These are phyloP conservation scores for Crax fasciolata DNA, from an alignment of 2,797 vertebrate genomes.

Conservation along the genomic window DNA sequence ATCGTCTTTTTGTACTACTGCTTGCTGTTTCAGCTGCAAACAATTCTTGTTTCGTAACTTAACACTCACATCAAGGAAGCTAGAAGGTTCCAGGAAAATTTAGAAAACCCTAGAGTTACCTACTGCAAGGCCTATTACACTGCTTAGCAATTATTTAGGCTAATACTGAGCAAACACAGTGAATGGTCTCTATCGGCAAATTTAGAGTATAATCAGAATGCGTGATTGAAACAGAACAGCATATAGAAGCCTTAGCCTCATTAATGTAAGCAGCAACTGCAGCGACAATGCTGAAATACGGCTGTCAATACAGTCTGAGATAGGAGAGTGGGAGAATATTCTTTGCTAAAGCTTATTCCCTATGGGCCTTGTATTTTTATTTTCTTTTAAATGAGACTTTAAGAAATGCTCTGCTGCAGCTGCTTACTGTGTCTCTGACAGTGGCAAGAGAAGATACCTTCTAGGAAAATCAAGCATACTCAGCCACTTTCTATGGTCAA, in stretches of 20 bases:
- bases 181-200: not conserved
- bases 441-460: not conserved
- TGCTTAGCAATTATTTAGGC: not conserved
- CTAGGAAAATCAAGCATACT: not conserved
- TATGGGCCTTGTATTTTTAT: not conserved
- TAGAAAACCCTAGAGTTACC: not conserved
- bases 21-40: constrained; percentile 28
- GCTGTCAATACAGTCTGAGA: not conserved
- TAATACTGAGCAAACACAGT: not conserved
- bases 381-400: not conserved
- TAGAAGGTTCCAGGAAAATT: not conserved
- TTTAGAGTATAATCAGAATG: not conserved
- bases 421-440: not conserved
- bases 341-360: not conserved
- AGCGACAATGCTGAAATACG: not conserved
- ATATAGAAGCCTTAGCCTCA: not conserved
- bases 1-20: constrained; percentile 14
- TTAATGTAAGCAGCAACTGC: not conserved
- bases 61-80: not conserved
- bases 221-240: not conserved
- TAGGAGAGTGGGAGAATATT: not conserved
- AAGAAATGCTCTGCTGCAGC: not conserved
- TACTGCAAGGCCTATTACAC: not conserved
- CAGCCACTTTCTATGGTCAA: not conserved
- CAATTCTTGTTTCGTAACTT: constrained; percentile 13